phyloP scores from a whole-genome alignment of 2,113 vertebrate species.

The Poeciliopsis retropinna region DNA sequence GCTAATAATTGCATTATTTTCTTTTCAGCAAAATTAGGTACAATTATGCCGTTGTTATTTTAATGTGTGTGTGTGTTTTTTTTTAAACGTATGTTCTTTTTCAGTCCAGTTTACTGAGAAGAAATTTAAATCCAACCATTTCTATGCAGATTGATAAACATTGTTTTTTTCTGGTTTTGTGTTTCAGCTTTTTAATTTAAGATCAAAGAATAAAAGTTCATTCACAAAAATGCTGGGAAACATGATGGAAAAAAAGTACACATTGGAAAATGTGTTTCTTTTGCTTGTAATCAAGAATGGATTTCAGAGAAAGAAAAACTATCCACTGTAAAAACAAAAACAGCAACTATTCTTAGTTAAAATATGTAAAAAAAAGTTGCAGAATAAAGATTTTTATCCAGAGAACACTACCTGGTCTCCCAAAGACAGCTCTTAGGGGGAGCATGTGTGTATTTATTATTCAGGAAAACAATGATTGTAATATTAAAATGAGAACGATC shows the following conservation, averaged over 20 bases:
- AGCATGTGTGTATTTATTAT: neutral
- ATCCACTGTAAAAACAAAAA: neutral
- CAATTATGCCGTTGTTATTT: too few relatives aligned
- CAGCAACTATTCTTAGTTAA: neutral
- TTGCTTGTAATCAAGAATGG: too few relatives aligned
- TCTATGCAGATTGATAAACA: neutral
- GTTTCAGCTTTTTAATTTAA: neutral
- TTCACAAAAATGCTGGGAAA: neutral
- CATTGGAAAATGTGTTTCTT: neutral
- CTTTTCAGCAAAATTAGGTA: too few relatives aligned
- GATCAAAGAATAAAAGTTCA: neutral
- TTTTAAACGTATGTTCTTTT: too few relatives aligned
- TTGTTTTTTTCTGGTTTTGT: too few relatives aligned
- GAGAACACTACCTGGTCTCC: neutral
- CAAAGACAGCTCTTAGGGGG: neutral
- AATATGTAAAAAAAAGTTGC: neutral
- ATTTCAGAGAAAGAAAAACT: neutral
- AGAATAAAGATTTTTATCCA: neutral
- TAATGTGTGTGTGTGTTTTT: too few relatives aligned
- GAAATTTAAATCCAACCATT: neutral
- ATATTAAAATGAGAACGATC: too few relatives aligned
- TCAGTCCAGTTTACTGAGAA: too few relatives aligned
- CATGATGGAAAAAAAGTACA: neutral
- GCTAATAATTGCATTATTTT: too few relatives aligned
- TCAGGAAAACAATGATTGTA: neutral